Evolutionary conservation across 2,888 invertebrate genomes (phyloP).

Genomic region (Seladonia tumulorum): DNA sequence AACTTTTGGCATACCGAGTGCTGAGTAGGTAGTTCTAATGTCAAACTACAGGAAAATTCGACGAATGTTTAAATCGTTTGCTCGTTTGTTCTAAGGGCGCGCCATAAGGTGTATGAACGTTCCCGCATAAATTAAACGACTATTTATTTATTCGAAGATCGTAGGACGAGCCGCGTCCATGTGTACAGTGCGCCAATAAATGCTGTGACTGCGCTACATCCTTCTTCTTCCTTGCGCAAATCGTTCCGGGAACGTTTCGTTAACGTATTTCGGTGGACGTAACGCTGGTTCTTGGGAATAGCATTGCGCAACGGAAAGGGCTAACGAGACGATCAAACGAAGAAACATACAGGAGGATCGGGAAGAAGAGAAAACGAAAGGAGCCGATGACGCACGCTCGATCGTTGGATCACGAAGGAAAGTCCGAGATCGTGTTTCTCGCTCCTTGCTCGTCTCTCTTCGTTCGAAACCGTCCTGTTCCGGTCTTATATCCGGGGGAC

Average conservation of each 20-base stretch:
- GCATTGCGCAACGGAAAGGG: conserved; percentile 1
- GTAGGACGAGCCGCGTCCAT: conserved; percentile 12
- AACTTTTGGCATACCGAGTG: no score
- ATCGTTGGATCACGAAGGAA: conserved; percentile 61
- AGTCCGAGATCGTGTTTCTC: conserved; percentile 59
- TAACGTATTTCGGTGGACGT: neutral
- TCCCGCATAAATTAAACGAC: conserved; percentile 15
- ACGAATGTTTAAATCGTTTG: neutral
- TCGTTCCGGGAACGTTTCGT: neutral
- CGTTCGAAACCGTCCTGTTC: conserved; percentile 68
- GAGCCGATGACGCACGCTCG: conserved; percentile 70
- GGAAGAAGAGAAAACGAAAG: conserved; percentile 50
- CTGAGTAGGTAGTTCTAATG: no score
- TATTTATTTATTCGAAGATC: conserved; percentile 50
- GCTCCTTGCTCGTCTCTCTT: conserved; percentile 46
- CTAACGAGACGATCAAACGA: neutral
- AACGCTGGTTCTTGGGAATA: neutral
- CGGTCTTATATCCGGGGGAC: conserved; percentile 80
- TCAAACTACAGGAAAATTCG: no score
- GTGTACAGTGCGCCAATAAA: conserved; percentile 61
- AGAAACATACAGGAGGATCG: neutral
- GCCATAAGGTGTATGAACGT: conserved; percentile 26
- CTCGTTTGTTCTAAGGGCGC: neutral
- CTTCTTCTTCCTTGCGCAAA: neutral
- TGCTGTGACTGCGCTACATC: conserved; percentile 42